Conservation (phyloP, 2,888 invertebrate genomes). For the Crocallis elinguaria region DNA sequence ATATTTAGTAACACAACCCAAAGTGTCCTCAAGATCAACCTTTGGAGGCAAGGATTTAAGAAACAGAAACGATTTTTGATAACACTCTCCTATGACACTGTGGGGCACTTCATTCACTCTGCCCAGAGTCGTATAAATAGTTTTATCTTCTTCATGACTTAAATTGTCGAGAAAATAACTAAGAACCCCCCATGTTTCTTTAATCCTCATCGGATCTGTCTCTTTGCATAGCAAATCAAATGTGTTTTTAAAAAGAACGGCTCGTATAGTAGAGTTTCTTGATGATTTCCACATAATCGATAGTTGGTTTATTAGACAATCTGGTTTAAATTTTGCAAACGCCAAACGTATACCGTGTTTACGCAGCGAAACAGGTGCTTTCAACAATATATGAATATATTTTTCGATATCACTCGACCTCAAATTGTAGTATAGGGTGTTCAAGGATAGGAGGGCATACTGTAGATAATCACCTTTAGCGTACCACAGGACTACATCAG, state of each 20-base stretch:
- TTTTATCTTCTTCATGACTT: conserved; percentile 11
- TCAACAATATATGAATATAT: conserved; percentile 50
- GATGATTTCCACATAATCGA: conserved; percentile 52
- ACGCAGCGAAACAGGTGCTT: conserved; percentile 63
- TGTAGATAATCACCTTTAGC: conserved; percentile 67
- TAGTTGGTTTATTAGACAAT: conserved; percentile 48
- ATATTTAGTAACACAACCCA: background rate
- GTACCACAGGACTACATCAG: conserved; percentile 54
- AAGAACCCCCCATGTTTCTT: conserved; percentile 7
- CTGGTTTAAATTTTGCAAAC: conserved; percentile 47
- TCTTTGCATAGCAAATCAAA: conserved; percentile 6
- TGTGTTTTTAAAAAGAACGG: conserved; percentile 10
- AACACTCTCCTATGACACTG: conserved; percentile 6
- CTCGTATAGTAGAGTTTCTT: conserved; percentile 57
- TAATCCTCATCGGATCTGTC: background rate
- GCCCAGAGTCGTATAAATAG: conserved; percentile 2
- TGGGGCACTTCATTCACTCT: background rate
- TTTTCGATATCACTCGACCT: conserved; percentile 38
- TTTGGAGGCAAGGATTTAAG: conserved; percentile 2
- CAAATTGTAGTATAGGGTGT: conserved; percentile 60
- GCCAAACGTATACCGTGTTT: conserved; percentile 63
- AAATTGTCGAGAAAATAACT: conserved; percentile 10
- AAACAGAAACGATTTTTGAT: conserved; percentile 7
- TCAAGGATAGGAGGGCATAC: conserved; percentile 59
- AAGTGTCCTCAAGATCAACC: background rate